Conservation (phyloP, 2,113 vertebrate species). For the Dipodomys ordii region DNA sequence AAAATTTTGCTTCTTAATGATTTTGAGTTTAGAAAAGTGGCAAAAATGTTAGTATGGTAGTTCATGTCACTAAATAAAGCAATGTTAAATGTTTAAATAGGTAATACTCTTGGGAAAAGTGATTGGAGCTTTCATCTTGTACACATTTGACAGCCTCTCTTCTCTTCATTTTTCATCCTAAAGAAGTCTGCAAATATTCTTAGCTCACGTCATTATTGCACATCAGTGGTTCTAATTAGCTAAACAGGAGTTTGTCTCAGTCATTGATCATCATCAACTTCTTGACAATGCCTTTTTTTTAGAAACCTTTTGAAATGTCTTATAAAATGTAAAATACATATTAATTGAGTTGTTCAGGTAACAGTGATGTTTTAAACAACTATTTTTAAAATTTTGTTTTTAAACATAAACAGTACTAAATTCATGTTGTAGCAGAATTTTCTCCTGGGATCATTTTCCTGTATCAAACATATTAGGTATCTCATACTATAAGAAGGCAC, state of each 20-base stretch:
- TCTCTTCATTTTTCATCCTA: conserved; percentile 92
- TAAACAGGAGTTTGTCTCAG: conserved; percentile 91
- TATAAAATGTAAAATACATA: conserved; percentile 66
- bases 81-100: conserved; percentile 86
- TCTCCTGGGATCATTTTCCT: conserved; percentile 48
- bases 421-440: conserved; percentile 1
- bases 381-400: conserved; percentile 20
- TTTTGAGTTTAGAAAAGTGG: conserved; percentile 79
- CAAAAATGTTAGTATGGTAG: conserved; percentile 79
- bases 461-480: conserved; percentile 50
- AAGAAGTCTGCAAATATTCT: conserved; percentile 91
- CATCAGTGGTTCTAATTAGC: conserved; percentile 93
- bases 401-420: background rate
- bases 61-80: conserved; percentile 84
- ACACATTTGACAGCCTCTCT: conserved; percentile 88
- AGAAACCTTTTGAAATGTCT: conserved; percentile 65
- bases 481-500: conserved; percentile 63
- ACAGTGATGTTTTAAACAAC: conserved; percentile 31
- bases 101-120: conserved; percentile 86
- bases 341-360: conserved; percentile 65
- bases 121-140: conserved; percentile 88
- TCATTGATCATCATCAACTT: conserved; percentile 92
- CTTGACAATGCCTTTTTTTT: conserved; percentile 87
- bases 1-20: conserved; percentile 81
- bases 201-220: conserved; percentile 91